Base-by-base conservation (phyloP, 2,797 vertebrate species). In the Corythornis leucogaster region DNA sequence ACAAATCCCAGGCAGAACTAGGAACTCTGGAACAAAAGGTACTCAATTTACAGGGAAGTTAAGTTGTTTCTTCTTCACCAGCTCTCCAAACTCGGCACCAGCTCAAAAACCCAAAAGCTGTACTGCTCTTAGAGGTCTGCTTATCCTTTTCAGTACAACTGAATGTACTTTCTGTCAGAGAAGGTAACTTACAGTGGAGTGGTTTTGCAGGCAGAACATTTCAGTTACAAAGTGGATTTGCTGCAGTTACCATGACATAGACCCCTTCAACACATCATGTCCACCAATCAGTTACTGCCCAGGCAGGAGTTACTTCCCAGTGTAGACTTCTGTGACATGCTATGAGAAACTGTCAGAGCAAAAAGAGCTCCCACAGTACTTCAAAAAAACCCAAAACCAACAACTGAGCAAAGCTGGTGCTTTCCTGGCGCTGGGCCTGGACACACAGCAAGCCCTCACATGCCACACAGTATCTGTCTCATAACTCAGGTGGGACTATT, bases 401-500 rank as follows among this genome's bases (percentile, higher is more conserved):
- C 68, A 64, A 42, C 33, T 2, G 8, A 92, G 84, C 35, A 58
- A 59, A 66, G 63, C 40, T 15, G 35, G 55, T 71, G 86, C 73
- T 83, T 78, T 42, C 61, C 54, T 93, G 87, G 85, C 53, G 0
- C 85, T 2, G 48, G 42, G 80, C 85, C 67, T 73, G 62, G 69
- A 71, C 51, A 50, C 54, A 30, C 40, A 71, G 64, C 85, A 92
- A 92, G 90, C 71, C 76, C 66, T 93, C 73, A 85, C 75, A 92
- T 78, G 94, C 74, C 68, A 51, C 54, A 26, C 53, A 91, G 80
- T 66, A 57, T 53, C 73, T 48, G 68, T 5, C 88, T 83, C 17
- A 2, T 11, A 80, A 77, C 50, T 24, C 46, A 71, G 73, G 57
- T 42, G 35, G 31, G 79, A 40, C 19, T 3, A 1, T 25, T 87